These are phyloP conservation scores for Nasua narica DNA, from an alignment of 2,797 vertebrate genomes.

Conservation along the genomic window DNA sequence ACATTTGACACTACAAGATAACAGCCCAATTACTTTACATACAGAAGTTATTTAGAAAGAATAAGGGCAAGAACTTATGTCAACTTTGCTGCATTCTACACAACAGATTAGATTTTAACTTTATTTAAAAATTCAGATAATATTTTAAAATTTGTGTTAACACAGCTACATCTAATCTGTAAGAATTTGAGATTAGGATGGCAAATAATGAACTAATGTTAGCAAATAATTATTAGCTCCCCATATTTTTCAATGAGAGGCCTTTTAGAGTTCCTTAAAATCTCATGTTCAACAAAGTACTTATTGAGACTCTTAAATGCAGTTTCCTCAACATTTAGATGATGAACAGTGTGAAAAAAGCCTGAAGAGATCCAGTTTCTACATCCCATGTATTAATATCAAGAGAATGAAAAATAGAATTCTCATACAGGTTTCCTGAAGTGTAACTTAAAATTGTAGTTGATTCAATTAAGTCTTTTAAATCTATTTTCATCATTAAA, in stretches of 20 bases:
- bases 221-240: background rate
- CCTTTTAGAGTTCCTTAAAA: slow-evolving; percentile 26
- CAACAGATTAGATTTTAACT: slow-evolving; percentile 5
- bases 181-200: background rate
- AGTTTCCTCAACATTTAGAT: slow-evolving; percentile 4
- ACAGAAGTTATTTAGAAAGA: slow-evolving; percentile 34
- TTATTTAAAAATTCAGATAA: slow-evolving; percentile 43
- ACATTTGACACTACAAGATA: background rate
- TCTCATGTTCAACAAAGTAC: background rate
- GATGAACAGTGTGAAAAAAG: background rate
- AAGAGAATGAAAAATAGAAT: slow-evolving; percentile 21
- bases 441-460: slow-evolving; percentile 3
- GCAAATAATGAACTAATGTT: background rate
- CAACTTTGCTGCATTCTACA: background rate
- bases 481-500: slow-evolving; percentile 23
- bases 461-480: background rate
- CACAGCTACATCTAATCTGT: background rate
- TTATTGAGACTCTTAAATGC: background rate
- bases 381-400: background rate
- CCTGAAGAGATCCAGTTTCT: slow-evolving; percentile 14
- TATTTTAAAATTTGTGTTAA: slow-evolving; percentile 17
- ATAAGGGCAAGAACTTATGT: background rate
- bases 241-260: background rate
- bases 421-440: background rate
- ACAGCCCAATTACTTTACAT: background rate